These are phyloP conservation scores for Drosophila murphyi DNA, from an alignment of 1,140 invertebrate species.

Conservation along the genomic window DNA sequence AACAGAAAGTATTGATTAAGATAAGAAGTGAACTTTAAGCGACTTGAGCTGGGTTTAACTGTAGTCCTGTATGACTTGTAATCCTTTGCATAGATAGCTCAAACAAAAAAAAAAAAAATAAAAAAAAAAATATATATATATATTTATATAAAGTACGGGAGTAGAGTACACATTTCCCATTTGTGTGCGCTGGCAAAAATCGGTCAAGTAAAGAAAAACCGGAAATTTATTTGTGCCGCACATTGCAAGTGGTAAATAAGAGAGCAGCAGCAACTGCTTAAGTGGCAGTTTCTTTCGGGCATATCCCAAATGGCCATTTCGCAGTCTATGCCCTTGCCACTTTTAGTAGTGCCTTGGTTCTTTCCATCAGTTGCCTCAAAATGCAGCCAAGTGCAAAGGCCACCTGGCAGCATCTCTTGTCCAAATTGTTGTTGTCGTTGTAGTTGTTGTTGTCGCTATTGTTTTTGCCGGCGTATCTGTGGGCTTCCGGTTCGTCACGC, in stretches of 20 bases:
- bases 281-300: slow-evolving; percentile 60
- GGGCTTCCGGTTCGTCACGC: slow-evolving; percentile 76
- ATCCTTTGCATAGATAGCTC: too few species aligned
- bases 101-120: too few species aligned
- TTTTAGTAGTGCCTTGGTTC: neutral
- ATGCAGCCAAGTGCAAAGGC: slow-evolving; percentile 75
- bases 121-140: neutral
- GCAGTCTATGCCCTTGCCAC: neutral
- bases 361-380: slow-evolving; percentile 33
- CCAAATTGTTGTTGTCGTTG: slow-evolving; percentile 50
- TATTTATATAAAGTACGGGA: neutral
- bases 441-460: slow-evolving; percentile 25
- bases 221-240: slow-evolving; percentile 53
- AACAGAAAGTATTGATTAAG: too few species aligned
- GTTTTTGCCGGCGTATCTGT: slow-evolving; percentile 56
- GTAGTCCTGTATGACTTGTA: too few species aligned
- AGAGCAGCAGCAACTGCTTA: slow-evolving; percentile 44
- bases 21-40: too few species aligned
- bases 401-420: slow-evolving; percentile 54
- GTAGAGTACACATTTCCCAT: neutral
- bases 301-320: slow-evolving; percentile 17
- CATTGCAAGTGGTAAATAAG: slow-evolving; percentile 44
- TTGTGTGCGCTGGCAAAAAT: neutral
- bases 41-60: too few species aligned
- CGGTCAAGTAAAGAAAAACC: slow-evolving; percentile 10